Conservation (phyloP, 2,797 vertebrate species). For the Micromesistius poutassou region DNA sequence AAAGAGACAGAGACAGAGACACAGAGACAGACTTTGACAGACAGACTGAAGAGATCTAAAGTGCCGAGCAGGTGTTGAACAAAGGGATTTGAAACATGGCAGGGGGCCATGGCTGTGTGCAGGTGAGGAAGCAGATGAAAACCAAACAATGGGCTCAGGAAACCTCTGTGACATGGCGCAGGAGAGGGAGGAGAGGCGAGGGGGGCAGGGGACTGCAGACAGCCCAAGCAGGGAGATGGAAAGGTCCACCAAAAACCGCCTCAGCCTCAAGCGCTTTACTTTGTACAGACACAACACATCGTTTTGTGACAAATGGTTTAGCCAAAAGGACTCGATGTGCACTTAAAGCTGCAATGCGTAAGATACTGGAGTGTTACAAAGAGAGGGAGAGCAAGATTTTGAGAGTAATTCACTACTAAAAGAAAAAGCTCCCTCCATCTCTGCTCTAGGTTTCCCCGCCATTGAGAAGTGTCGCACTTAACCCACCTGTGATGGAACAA, state of each 20-base stretch:
- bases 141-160: slow-evolving; percentile 29
- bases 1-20: slow-evolving; percentile 13
- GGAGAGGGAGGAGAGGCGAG: not conserved
- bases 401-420: no score
- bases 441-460: not conserved
- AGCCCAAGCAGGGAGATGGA: slow-evolving; percentile 1
- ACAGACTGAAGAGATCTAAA: slow-evolving; percentile 46
- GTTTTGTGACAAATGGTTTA: not conserved
- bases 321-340: not conserved
- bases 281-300: not conserved
- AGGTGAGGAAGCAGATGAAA: slow-evolving; percentile 33
- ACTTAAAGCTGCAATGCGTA: not conserved
- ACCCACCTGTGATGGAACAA: no score
- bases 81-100: slow-evolving; percentile 49
- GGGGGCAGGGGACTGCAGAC: slow-evolving; percentile 9
- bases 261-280: not conserved
- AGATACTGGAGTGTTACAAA: not conserved
- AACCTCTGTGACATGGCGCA: slow-evolving; percentile 22
- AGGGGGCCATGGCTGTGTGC: not conserved
- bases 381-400: not conserved
- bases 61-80: slow-evolving; percentile 58
- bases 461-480: not conserved
- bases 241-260: slow-evolving; percentile 31
- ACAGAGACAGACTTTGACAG: slow-evolving; percentile 13
- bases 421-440: not conserved